Conservation (phyloP, 2,888 invertebrate genomes). For the Cheilosia vulpina region DNA sequence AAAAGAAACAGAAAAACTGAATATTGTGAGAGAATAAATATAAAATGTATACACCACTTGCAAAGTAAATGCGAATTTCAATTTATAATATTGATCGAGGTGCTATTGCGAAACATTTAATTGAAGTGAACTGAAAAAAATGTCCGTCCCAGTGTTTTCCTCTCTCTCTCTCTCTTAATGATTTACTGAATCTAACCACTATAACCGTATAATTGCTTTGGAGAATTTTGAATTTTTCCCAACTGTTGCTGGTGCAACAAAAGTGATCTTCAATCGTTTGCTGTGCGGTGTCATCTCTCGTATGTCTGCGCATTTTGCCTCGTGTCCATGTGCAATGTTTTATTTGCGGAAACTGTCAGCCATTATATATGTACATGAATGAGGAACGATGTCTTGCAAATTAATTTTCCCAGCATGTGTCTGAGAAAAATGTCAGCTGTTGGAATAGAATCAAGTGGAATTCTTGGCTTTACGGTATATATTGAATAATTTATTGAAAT, state of each 20-base stretch:
- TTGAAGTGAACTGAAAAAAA: conserved; percentile 30
- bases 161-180: not conserved
- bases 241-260: conserved; percentile 3
- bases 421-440: conserved; percentile 61
- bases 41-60: not conserved
- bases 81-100: conserved; percentile 63
- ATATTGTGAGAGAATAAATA: not conserved
- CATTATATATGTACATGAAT: not conserved
- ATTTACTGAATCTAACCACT: conserved; percentile 29
- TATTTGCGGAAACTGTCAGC: conserved; percentile 24
- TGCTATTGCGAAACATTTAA: conserved; percentile 55
- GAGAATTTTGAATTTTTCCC: conserved; percentile 23
- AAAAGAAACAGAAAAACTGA: not conserved
- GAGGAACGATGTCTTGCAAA: conserved; percentile 17
- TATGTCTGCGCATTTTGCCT: conserved; percentile 6
- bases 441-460: conserved; percentile 36
- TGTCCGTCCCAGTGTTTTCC: not conserved
- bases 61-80: conserved; percentile 61
- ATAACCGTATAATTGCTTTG: conserved; percentile 49
- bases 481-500: conserved; percentile 62
- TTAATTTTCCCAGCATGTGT: conserved; percentile 11
- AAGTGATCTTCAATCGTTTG: conserved; percentile 23
- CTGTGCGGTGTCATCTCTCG: conserved; percentile 18
- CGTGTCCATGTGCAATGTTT: conserved; percentile 7
- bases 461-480: conserved; percentile 14